Percentiles rank a stretch among this genome's conserved stretches.
These are phyloP conservation scores for Apteryx owenii DNA, from an alignment of 2,113 vertebrate genomes.

Conservation along the genomic window DNA sequence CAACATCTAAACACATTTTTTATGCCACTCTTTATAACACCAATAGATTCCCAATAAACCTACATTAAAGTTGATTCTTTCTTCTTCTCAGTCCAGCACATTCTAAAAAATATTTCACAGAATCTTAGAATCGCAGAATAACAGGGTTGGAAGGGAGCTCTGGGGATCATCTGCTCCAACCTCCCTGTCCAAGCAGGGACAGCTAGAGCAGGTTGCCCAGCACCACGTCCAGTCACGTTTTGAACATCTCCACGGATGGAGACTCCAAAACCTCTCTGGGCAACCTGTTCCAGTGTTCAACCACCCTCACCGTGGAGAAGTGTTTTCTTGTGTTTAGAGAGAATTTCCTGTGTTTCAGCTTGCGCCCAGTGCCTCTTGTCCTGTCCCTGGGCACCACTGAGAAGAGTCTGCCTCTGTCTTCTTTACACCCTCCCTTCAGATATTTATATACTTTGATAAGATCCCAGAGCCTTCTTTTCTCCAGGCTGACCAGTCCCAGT, in stretches of 20 bases:
- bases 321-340: not conserved
- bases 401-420: too few relatives aligned
- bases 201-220: not conserved
- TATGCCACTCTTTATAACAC: not conserved
- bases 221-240: not conserved
- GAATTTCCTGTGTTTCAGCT: too few relatives aligned
- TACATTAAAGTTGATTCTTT: not conserved
- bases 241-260: not conserved
- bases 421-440: too few relatives aligned
- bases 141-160: not conserved
- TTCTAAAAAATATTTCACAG: not conserved
- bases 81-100: not conserved
- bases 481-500: too few relatives aligned
- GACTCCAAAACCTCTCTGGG: not conserved
- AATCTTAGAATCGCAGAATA: too few relatives aligned
- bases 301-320: not conserved
- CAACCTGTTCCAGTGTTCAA: not conserved
- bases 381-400: too few relatives aligned
- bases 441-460: too few relatives aligned
- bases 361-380: too few relatives aligned
- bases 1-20: not conserved
- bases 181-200: not conserved
- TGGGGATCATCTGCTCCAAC: not conserved
- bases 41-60: not conserved
- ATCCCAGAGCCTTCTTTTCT: too few relatives aligned